Base-by-base conservation (phyloP, 1,140 invertebrate species). In the Drosophila sulfurigaster region DNA sequence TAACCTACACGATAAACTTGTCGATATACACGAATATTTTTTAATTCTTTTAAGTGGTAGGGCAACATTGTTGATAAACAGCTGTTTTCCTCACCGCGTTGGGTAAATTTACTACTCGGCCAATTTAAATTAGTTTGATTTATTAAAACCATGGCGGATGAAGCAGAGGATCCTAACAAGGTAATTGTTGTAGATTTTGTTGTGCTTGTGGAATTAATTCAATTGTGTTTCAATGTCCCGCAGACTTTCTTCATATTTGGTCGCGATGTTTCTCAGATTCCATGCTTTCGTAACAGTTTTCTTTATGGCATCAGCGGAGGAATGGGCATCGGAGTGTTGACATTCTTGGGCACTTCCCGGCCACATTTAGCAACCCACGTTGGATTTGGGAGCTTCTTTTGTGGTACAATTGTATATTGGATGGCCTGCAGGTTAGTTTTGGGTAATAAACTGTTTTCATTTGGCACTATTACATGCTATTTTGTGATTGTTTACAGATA, bases 231-330 rank as follows among this genome's bases (percentile, higher is more conserved):
- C n/a, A 4, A 43, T 71, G 3, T 11, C 38, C 46, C 38, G 1
- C 25, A 86, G 69, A 92, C 91, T 65, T 78, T 92, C 13, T 54
- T 60, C 15, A 66, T 95, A 54, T 95, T 95, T 82, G 94, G 94
- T 1, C 92, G 93, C 65, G 94, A 95, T 82, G 79, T 95, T 5
- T 80, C 92, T 15, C 93, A 94, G 86, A 94, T 95, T 41, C 95
- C 95, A 11, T 95, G 95, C 86, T 95, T 95, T 92, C 93, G 94
- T 74, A 94, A 93, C 63, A 95, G 94, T 83, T 94, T 94, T 81
- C 74, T 95, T 0, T 94, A 94, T 82, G 95, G 95, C 15, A 95
- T 95, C 30, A 83, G 92, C 32, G 92, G 93, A 41, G 95, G 95
- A 20, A 73, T 95, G 15, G 94, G 83, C 1, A 78, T 87, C 45